phyloP scores from a whole-genome alignment of 2,797 vertebrate genomes.

The Trichosurus vulpecula region DNA sequence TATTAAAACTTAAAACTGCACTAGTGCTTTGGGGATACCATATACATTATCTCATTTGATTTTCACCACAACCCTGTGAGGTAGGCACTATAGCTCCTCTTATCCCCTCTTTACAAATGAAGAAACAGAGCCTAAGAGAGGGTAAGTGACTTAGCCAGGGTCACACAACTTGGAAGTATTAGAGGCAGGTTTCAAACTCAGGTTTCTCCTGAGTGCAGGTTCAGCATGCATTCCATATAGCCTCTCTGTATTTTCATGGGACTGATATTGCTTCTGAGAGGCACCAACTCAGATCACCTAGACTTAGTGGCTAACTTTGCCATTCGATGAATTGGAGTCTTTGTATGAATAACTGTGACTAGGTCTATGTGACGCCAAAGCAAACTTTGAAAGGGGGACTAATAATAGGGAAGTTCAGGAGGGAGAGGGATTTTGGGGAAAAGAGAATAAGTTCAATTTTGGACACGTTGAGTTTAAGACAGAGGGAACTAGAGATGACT shows the following conservation, averaged over 20 bases:
- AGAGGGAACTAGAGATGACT: neutral
- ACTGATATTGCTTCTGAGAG: slow-evolving; percentile 41
- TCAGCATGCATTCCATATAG: neutral
- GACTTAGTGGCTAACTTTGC: slow-evolving; percentile 24
- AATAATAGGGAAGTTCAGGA: neutral
- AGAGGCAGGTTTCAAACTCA: neutral
- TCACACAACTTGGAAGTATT: neutral
- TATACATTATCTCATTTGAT: neutral
- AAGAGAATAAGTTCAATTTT: neutral
- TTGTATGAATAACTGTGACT: neutral
- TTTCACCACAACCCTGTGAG: neutral
- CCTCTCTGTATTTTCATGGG: slow-evolving; percentile 28
- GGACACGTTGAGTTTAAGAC: neutral
- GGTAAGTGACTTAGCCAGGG: neutral
- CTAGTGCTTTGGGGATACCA: neutral
- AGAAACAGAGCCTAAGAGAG: neutral
- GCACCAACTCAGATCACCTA: slow-evolving; percentile 55
- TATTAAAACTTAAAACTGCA: neutral
- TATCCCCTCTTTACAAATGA: neutral
- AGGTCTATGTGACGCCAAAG: neutral
- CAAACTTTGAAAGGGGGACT: slow-evolving; percentile 31
- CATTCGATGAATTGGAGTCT: neutral
- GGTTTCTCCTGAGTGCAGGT: neutral
- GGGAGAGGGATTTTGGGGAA: neutral
- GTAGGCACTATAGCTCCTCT: neutral